Evolutionary conservation across 2,888 invertebrate species (phyloP), one percentile per base, ranked within the genome.

Genomic region (Branchinecta sandiegonensis): DNA sequence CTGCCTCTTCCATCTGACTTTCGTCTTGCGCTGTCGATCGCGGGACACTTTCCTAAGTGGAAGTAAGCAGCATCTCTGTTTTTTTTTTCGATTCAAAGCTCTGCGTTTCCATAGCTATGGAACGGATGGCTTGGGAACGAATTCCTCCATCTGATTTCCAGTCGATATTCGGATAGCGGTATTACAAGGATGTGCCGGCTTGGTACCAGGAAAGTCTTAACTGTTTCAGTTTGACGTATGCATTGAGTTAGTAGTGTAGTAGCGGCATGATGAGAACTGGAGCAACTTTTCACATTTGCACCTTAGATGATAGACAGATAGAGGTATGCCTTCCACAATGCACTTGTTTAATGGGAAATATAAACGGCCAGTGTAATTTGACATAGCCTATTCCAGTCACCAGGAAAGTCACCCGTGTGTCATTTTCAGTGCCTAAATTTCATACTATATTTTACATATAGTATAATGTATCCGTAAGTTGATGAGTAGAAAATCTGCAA

Each of bases 121-220:
- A n/a, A 13, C 56, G 2, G 12, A 11, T 13, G 65, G 37, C n/a
- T 12, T 12, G 37, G 6, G 17, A 47, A 69, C 67, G 47, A 48
- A 67, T 66, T 63, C 37, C 17, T 56, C 12, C 50, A 47, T 46
- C 5, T 46, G 14, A 46, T 13, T 37, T 46, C 8, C 47, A 8
- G 14, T 23, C 13, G 37, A 67, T 23, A 50, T 13, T 14, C 11
- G 7, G 65, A 66, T 46, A 14, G 23, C n/a, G 23, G 13, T 17
- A 14, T 66, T 13, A 14, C 10, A 14, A 67, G 13, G 17, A 37
- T 7, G 17, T 9, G 65, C 46, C n/a, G 70, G 71, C 70, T 65
- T 46, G 14, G 14, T 72, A 72, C 73, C 73, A 73, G 4, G 17
- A 10, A 10, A 72, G 73, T 50, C 72, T 67, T 13, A 47, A 65